These are phyloP conservation scores for Drosophila anceps DNA, from an alignment of 2,888 invertebrate genomes.

Conservation along the genomic window DNA sequence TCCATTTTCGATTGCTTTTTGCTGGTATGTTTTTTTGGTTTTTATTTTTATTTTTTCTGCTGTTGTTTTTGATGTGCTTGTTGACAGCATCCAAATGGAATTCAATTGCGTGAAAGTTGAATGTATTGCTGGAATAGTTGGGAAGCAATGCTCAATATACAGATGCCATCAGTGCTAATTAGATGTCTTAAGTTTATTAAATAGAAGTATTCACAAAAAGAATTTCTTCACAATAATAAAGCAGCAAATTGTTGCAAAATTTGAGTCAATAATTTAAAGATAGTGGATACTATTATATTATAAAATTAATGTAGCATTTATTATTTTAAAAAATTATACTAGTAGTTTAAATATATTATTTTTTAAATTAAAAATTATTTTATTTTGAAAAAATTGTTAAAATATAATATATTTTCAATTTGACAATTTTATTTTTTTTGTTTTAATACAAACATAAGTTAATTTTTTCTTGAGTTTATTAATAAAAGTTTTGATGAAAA, in stretches of 20 bases:
- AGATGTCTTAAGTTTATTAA: background rate
- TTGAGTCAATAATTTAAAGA: background rate
- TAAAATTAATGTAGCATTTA: too few relatives aligned
- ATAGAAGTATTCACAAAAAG: background rate
- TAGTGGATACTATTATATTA: background rate
- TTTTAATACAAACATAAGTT: too few relatives aligned
- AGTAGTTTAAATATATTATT: too few relatives aligned
- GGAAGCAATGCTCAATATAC: background rate
- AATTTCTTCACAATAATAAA: background rate
- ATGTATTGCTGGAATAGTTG: conserved; percentile 13
- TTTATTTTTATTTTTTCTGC: conserved; percentile 13
- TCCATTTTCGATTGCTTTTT: conserved; percentile 56
- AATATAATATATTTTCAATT: too few relatives aligned
- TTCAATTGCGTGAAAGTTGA: conserved; percentile 42
- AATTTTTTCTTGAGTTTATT: too few relatives aligned
- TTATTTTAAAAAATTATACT: too few relatives aligned
- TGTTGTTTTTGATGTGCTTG: conserved; percentile 46
- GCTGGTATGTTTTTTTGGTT: conserved; percentile 8
- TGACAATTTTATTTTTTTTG: too few relatives aligned
- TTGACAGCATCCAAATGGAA: conserved; percentile 57
- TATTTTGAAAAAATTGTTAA: too few relatives aligned
- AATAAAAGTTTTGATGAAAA: too few relatives aligned
- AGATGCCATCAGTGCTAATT: conserved; percentile 12
- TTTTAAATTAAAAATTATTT: too few relatives aligned
- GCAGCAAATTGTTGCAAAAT: background rate